Percentiles rank a stretch among this genome's conserved stretches.
phyloP scores from a whole-genome alignment of 2,113 vertebrate species.

The Stegastes partitus region DNA sequence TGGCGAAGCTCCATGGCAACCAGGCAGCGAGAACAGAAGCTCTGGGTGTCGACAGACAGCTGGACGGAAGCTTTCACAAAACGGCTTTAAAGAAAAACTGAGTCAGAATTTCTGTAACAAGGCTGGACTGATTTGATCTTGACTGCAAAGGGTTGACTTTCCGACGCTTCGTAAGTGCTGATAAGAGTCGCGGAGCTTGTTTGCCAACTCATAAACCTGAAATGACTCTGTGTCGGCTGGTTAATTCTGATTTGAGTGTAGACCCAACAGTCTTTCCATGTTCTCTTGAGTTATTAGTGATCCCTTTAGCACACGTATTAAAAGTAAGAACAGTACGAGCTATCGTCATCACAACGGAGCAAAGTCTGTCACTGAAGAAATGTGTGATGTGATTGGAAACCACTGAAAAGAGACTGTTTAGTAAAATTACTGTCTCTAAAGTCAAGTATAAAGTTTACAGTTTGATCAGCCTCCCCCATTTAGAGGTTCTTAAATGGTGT shows the following conservation, averaged over 20 bases:
- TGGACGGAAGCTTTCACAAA: neutral
- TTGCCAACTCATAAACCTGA: neutral
- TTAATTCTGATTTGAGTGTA: neutral
- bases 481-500: no score
- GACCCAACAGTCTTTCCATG: neutral
- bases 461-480: no score
- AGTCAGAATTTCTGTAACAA: neutral
- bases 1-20: neutral
- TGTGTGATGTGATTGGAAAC: no score
- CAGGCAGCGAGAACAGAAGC: neutral
- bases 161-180: neutral
- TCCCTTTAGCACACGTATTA: neutral
- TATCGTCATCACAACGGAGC: no score
- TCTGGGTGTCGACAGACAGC: neutral
- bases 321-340: neutral
- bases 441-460: no score
- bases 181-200: neutral
- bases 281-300: neutral
- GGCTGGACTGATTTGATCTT: neutral
- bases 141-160: neutral
- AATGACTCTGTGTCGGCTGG: neutral
- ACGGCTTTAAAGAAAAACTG: neutral
- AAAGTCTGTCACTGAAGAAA: no score
- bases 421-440: no score
- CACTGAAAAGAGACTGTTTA: no score